A percentile compares a stretch with the other conserved stretches of the same genome.
Conservation (phyloP, 2,797 vertebrate species). For the Gallinago stenura region DNA sequence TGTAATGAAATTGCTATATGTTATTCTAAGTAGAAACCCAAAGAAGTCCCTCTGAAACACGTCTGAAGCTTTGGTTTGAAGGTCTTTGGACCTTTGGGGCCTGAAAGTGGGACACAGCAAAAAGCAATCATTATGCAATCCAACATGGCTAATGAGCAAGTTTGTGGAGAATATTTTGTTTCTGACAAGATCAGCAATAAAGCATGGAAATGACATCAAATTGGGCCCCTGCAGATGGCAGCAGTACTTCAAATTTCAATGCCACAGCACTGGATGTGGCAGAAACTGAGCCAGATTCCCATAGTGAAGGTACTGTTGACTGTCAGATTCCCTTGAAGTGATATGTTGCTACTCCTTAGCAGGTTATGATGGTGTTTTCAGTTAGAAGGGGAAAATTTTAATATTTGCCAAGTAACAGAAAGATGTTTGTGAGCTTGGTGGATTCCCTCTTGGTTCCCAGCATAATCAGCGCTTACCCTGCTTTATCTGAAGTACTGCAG, state of each 20-base stretch:
- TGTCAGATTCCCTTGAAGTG: background rate
- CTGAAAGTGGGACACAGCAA: background rate
- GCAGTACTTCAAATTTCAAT: slow-evolving; percentile 79
- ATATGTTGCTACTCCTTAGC: background rate
- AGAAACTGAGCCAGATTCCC: slow-evolving; percentile 11
- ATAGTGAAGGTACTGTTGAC: background rate
- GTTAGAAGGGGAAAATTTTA: background rate
- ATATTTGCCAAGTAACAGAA: background rate
- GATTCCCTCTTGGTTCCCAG: background rate
- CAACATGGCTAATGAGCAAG: background rate
- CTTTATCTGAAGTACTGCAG: background rate
- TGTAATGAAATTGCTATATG: background rate
- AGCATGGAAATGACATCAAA: background rate
- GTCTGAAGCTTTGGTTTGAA: background rate
- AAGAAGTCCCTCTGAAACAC: background rate
- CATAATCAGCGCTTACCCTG: background rate
- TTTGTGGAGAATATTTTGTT: background rate
- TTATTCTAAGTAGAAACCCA: background rate
- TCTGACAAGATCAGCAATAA: background rate
- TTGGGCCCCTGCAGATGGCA: slow-evolving; percentile 82
- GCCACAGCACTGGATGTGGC: background rate
- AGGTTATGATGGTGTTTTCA: background rate
- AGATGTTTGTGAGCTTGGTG: background rate
- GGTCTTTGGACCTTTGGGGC: background rate
- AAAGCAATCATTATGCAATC: background rate